Base-by-base conservation (phyloP, 2,888 invertebrate species). In the Drosophila limbata region DNA sequence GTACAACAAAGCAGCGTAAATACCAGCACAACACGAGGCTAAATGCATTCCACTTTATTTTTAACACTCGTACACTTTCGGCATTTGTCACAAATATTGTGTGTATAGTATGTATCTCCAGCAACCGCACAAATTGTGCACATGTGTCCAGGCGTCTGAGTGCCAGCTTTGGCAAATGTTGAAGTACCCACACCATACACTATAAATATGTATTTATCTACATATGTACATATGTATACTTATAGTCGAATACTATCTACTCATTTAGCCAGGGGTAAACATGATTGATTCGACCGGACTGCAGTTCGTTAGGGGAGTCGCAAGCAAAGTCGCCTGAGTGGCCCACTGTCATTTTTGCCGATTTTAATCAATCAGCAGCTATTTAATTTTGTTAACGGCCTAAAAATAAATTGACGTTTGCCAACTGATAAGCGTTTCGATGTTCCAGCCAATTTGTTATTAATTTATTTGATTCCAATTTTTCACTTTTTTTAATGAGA, bases 221-320 rank as follows among this genome's bases (percentile, higher is more conserved):
- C 37, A n/a, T 51, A 45, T 31, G 35, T n/a, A 33, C 15, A 17
- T 8, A 17, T 31, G 19, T 39, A 45, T 17, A n/a, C n/a, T n/a
- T n/a, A 13, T 33, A n/a, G 5, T 25, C 35, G 4, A 21, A 42
- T 39, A 39, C 33, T 48, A 28, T 33, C 64, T 70, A 68, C 15
- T 21, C 15, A n/a, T 33, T 15, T 37, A 45, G 31, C 47, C 37
- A 53, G 62, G 63, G 37, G 64, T 60, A 62, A 65, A 75, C 65
- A 84, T 87, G 85, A 87, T 84, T 87, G 88, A 87, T 87, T 82
- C 85, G 70, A 21, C 45, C 63, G 56, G 28, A 40, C 31, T 52
- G 60, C 44, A 63, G 59, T 53, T 35, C 10, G 37, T 9, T 11
- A 33, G 28, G 28, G 4, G 13, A 44, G 25, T 39, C 47, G 44